Base-by-base conservation (phyloP, 2,113 vertebrate species). In the Podilymbus podiceps region DNA sequence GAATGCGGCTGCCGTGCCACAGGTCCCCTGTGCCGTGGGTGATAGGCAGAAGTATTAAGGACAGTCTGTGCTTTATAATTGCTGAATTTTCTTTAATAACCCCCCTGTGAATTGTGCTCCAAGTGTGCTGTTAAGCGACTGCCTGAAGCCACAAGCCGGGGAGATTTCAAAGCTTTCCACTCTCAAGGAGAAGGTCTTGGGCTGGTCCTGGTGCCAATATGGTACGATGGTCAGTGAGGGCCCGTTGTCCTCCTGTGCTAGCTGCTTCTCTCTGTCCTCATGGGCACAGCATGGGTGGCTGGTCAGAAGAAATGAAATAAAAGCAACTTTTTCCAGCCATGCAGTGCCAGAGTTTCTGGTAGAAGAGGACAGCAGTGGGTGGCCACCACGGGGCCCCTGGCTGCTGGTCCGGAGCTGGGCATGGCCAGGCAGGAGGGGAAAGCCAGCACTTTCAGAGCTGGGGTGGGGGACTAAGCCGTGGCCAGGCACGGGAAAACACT, bases 221-320 rank as follows among this genome's bases (percentile, higher is more conserved):
- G 30, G 40, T 63, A 56, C 47, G 42, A 33, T 6, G 5, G 30
- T 63, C 44, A 81, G 30, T 0, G 0, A 87, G 42, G 30, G 19
- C 42, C 15, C 3, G 8, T 14, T 56, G 42, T 35, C 23, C 30
- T 84, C 40, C 35, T 1, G 3, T 35, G 69, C 7, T 62, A 56
- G 40, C 27, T 50, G 72, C 83, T 59, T 47, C 31, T 33, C 23
- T 21, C 35, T 52, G 21, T 44, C 38, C 67, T 79, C 3, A 1
- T 0, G 0, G 40, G 47, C 49, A 55, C 3, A 3, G 59, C 2
- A 13, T 55, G 15, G 18, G 20, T 40, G 13, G 15, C 18, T 69
- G 55, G 15, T 62, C 38, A 58, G 59, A 53, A 25, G 27, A 69
- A 76, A 73, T 6, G 27, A 69, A 76, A 73, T 6, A 56, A 91